A percentile compares a stretch with the other conserved stretches of the same genome.
Evolutionary conservation across 2,888 invertebrate species (phyloP).

Genomic region (Smittia aterrima): DNA sequence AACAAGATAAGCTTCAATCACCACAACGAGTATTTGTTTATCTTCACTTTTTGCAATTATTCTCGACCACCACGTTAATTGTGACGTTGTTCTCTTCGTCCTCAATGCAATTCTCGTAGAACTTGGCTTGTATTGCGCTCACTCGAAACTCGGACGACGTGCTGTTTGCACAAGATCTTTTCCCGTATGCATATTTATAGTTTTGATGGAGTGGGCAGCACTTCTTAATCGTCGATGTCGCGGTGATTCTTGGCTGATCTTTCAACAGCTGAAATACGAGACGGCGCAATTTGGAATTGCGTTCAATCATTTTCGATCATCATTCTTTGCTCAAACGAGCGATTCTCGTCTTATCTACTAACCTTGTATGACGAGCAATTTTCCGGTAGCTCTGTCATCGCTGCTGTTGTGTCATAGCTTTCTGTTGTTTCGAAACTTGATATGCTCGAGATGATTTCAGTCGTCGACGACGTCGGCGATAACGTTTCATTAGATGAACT

Average conservation of each 20-base stretch:
- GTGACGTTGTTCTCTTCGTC: constrained; percentile 48
- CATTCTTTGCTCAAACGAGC: no score
- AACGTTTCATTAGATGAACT: constrained; percentile 8
- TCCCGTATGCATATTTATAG: constrained; percentile 44
- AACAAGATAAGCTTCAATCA: constrained; percentile 1
- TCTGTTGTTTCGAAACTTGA: constrained; percentile 6
- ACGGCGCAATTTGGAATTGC: background rate
- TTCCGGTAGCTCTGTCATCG: background rate
- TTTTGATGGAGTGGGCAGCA: constrained; percentile 52
- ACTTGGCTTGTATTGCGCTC: constrained; percentile 48
- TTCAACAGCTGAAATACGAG: background rate
- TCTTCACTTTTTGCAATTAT: constrained; percentile 37
- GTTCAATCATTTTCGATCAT: no score
- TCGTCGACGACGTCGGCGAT: background rate
- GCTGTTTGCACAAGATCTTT: constrained; percentile 5
- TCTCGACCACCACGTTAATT: constrained; percentile 48
- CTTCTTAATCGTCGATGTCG: constrained; percentile 53
- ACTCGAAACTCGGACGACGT: constrained; percentile 44
- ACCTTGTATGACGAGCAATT: constrained; percentile 35
- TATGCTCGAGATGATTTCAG: background rate
- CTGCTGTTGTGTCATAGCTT: constrained; percentile 19
- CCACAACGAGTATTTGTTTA: background rate
- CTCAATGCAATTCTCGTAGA: constrained; percentile 53
- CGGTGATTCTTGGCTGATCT: background rate
- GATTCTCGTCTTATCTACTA: constrained; percentile 8